Base-by-base conservation (phyloP, 2,797 vertebrate genomes). In the Pangasius sanitwongsei region DNA sequence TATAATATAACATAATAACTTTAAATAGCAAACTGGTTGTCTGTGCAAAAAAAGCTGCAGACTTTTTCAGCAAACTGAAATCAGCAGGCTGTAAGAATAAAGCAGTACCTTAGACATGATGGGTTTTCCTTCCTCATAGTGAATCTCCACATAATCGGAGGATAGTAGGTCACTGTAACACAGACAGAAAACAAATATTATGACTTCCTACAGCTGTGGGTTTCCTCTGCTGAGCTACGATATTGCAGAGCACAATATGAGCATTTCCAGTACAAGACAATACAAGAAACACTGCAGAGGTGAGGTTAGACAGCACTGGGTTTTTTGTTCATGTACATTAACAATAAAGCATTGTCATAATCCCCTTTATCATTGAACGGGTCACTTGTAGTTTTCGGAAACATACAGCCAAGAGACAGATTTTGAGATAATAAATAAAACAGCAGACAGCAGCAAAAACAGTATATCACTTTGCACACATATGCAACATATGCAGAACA, bases 121-220 rank as follows among this genome's bases (percentile, higher is more conserved):
- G 1, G 96, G 96, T 90, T 97, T 98, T 83, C 96, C 97, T 28
- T 97, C 96, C 92, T 98, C 97, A 87, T 97, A 99, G 94, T 99
- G 96, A 95, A 99, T 99, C 95, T 99, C 99, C 91, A 98, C 96
- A 91, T 99, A 99, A 94, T 97, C 97, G 72, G 98, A 98, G 89
- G 98, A 98, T 93, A 99, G 94, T 93, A 99, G 95, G 92, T 97
- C 97, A 96, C 99, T 99, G 96, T 69, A 94, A 93, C 80, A 95
- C 93, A 94, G 6, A 89, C 89, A 91, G 87, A 72, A 85, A 85
- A 87, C 88, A 90, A 67, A n/a, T 16, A 41, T 55, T 41, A 69
- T 16, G 23, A 65, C 63, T 50, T 87, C 77, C 74, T 87, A 28
- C 61, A 78, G 61, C 75, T 74, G 75, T 70, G 18, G 1, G 18